Percentiles rank a stretch among this genome's conserved stretches.
Conservation (phyloP, 1,140 invertebrate species). For the Wiebesia pumilae region DNA sequence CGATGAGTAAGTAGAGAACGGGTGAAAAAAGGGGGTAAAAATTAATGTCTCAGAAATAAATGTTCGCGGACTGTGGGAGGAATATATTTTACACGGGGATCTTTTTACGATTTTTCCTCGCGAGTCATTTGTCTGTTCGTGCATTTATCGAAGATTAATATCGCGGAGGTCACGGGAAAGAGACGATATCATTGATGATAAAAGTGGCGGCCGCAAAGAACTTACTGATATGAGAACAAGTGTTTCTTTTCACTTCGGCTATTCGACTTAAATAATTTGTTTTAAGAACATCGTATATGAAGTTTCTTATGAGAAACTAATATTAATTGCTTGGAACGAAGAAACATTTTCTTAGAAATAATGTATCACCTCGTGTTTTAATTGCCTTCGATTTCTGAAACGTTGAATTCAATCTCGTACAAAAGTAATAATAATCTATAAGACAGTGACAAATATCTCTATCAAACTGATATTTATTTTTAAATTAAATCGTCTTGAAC, state of each 20-base stretch:
- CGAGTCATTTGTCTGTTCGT: slow-evolving; percentile 67
- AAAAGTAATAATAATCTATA: too few species aligned
- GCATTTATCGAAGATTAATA: slow-evolving; percentile 47
- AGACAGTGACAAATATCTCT: too few species aligned
- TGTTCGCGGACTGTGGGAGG: slow-evolving; percentile 57
- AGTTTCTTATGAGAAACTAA: background rate
- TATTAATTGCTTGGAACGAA: background rate
- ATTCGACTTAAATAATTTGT: background rate
- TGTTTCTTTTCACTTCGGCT: background rate
- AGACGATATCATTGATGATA: background rate
- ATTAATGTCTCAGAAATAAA: slow-evolving; percentile 76
- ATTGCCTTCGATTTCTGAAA: too few species aligned
- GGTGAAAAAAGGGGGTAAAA: slow-evolving; percentile 63
- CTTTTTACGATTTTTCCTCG: slow-evolving; percentile 72
- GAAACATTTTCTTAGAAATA: too few species aligned
- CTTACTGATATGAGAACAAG: background rate
- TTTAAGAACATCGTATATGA: background rate
- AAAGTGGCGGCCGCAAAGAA: background rate
- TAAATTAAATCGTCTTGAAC: too few species aligned
- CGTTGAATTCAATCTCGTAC: too few species aligned
- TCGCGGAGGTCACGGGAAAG: background rate
- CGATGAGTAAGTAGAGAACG: slow-evolving; percentile 46
- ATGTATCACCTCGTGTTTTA: too few species aligned
- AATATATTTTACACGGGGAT: slow-evolving; percentile 24
- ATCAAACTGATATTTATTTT: too few species aligned